phyloP scores from a whole-genome alignment of 2,113 vertebrate species.

The Diphyllodes magnificus region DNA sequence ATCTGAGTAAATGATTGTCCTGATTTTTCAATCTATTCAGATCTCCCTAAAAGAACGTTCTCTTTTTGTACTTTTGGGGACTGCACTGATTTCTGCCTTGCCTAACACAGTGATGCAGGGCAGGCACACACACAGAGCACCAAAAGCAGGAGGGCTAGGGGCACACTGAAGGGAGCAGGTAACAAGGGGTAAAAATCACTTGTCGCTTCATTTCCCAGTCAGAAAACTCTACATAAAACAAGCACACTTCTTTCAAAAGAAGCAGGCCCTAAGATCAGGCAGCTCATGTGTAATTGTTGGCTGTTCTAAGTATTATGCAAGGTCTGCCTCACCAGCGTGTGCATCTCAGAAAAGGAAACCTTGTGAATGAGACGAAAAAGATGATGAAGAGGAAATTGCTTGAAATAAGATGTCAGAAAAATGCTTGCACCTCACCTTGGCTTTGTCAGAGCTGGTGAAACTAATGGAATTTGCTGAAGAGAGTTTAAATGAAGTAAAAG shows the following conservation, averaged over 20 bases:
- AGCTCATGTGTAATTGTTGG: not conserved
- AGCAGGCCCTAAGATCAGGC: not conserved
- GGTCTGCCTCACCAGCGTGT: not conserved
- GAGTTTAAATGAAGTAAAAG: not conserved
- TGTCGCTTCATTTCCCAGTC: not conserved
- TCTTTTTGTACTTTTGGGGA: not conserved
- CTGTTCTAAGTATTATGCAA: not conserved
- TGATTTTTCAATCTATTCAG: not conserved
- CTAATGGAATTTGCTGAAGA: not conserved
- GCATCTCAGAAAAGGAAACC: not conserved
- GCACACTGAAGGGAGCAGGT: not conserved
- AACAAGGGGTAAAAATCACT: not conserved
- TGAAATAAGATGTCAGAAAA: not conserved
- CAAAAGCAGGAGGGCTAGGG: not conserved
- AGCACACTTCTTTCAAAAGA: not conserved
- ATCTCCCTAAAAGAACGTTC: not conserved
- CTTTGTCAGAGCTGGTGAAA: not conserved
- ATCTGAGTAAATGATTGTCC: not conserved
- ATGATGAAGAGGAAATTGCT: not conserved
- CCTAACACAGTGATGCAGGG: rapidly evolving
- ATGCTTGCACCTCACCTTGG: not conserved
- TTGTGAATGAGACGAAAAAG: not conserved
- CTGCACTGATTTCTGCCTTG: not conserved
- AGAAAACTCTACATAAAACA: not conserved
- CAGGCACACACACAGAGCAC: not conserved